These are phyloP conservation scores for Oncorhynchus clarkii DNA, from an alignment of 2,113 vertebrate species.

Conservation along the genomic window DNA sequence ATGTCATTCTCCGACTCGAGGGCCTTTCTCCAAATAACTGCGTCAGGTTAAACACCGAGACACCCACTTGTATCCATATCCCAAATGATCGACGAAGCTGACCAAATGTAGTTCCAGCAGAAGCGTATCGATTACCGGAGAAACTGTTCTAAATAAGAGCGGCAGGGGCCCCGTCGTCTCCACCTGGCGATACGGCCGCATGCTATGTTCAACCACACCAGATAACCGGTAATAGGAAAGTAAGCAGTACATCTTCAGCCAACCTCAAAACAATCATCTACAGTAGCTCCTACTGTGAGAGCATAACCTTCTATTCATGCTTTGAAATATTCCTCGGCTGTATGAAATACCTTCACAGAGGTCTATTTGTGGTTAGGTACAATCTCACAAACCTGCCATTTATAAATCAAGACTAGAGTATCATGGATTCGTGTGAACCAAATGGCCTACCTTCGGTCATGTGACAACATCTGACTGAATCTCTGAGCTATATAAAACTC, in stretches of 20 bases:
- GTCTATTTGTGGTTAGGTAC: neutral
- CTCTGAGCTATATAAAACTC: constrained; percentile 14
- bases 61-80: constrained; percentile 31
- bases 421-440: neutral
- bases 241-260: too few relatives aligned
- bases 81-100: constrained; percentile 57
- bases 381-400: neutral
- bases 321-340: neutral
- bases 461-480: constrained; percentile 17
- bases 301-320: neutral
- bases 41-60: constrained; percentile 29
- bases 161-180: constrained; percentile 4
- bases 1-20: neutral
- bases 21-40: constrained; percentile 1
- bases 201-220: too few relatives aligned
- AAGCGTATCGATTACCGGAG: constrained; percentile 47
- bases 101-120: constrained; percentile 52
- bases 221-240: too few relatives aligned
- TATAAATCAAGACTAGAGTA: neutral
- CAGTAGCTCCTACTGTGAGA: neutral
- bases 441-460: neutral
- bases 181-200: too few relatives aligned
- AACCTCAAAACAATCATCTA: too few relatives aligned
- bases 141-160: neutral
- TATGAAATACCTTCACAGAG: neutral